These are phyloP conservation scores for Zaprionus ornatus DNA, from an alignment of 1,140 invertebrate species.

Conservation along the genomic window DNA sequence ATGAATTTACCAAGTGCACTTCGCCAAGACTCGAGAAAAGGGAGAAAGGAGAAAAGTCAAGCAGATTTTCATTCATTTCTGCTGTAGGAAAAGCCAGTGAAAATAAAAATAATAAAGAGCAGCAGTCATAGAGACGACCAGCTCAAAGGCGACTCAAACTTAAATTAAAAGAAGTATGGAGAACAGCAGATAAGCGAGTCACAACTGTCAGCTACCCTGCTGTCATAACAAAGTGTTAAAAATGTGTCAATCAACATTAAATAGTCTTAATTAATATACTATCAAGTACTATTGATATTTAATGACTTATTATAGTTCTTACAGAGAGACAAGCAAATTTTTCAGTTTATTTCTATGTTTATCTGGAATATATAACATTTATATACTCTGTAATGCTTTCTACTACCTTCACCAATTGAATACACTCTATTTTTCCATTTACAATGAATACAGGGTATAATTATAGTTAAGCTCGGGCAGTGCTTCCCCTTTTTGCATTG, in stretches of 20 bases:
- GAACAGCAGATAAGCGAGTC: not conserved
- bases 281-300: too few relatives aligned
- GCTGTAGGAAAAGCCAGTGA: not conserved
- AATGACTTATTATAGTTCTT: too few relatives aligned
- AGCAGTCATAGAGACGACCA: not conserved
- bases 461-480: not conserved
- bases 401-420: not conserved
- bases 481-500: not conserved
- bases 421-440: not conserved
- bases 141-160: conserved; percentile 5
- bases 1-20: not conserved
- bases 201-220: not conserved
- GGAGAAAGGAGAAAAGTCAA: not conserved
- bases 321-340: too few relatives aligned
- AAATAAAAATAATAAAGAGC: not conserved
- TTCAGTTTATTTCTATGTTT: not conserved
- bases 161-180: not conserved
- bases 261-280: too few relatives aligned
- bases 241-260: not conserved
- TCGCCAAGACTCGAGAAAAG: not conserved
- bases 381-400: not conserved
- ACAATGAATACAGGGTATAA: not conserved
- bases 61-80: conserved; percentile 1
- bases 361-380: not conserved
- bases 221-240: too few relatives aligned